Evolutionary conservation across 2,113 vertebrate species (phyloP).

Genomic region (Sardina pilchardus): DNA sequence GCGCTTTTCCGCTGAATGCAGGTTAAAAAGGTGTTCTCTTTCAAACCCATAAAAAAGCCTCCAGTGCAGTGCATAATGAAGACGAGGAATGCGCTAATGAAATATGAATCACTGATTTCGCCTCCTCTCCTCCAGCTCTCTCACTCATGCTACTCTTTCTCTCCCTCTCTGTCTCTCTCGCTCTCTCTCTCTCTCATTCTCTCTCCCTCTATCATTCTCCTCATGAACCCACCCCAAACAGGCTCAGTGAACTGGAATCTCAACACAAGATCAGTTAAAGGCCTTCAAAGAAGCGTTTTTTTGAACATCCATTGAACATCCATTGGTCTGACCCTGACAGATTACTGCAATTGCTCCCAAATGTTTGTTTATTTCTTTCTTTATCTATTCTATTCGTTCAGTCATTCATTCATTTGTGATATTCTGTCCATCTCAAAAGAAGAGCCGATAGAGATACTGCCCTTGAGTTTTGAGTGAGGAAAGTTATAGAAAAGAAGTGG

Average conservation of each 20-base stretch:
- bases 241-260: not conserved
- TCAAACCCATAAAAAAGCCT: not conserved
- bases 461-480: not conserved
- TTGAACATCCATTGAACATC: not conserved
- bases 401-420: too few relatives aligned
- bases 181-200: not conserved
- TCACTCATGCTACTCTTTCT: not conserved
- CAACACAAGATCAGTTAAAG: not conserved
- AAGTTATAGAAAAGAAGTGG: not conserved
- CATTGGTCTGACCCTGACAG: not conserved
- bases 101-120: slow-evolving; percentile 17
- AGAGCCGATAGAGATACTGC: not conserved
- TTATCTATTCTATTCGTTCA: not conserved
- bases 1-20: slow-evolving; percentile 31
- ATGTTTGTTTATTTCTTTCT: not conserved
- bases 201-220: not conserved
- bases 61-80: not conserved
- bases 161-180: not conserved
- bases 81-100: not conserved
- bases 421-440: not conserved
- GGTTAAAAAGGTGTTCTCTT: slow-evolving; percentile 18
- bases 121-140: slow-evolving; percentile 25
- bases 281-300: not conserved
- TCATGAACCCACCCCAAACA: not conserved
- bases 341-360: not conserved